Evolutionary conservation across 1,140 invertebrate genomes (phyloP), one percentile per base, ranked within the genome.

Genomic region (Drosophila subobscura): DNA sequence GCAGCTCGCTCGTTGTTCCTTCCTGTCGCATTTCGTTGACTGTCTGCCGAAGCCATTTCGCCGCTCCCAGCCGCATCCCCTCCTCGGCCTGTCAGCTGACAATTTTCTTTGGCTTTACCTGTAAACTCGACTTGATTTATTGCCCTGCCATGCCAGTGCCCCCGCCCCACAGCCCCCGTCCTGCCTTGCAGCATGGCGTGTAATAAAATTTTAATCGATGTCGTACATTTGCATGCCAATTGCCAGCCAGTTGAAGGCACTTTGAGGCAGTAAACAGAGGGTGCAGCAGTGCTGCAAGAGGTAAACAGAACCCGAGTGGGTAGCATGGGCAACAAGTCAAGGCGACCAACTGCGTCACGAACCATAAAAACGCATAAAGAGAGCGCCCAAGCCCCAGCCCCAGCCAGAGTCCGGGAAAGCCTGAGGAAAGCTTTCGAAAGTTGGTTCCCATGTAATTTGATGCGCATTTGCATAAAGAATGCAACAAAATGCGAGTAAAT

Each of bases 151-250:
- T 78, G 72, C 71, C 68, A 41, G 83, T 64, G 57, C 76, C 37
- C 63, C 58, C 56, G 33, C 53, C 47, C 41, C 44, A 42, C 44
- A 42, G 60, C 40, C 33, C 33, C 33, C 33, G n/a, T n/a, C 3
- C 33, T 4, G 65, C 56, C 1, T 73, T 55, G 71, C 71, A 59
- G 84, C 79, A 85, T 88, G 78, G 83, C 83, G 78, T 88, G 83
- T 88, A 89, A 88, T 88, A 88, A 88, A 88, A 88, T 88, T 88
- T 88, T 88, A 88, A 88, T 88, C 83, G 83, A 89, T 88, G 83
- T 88, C 83, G 83, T 83, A 88, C 83, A 88, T 89, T 88, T 88
- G 79, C 83, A 86, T 86, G 84, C 83, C 83, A 88, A 86, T 88
- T 88, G 83, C 33, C 81, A 81, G 73, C 59, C 81, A 65, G 67